phyloP scores from a whole-genome alignment of 1,140 invertebrate species.

The Drosophila paulistorum region DNA sequence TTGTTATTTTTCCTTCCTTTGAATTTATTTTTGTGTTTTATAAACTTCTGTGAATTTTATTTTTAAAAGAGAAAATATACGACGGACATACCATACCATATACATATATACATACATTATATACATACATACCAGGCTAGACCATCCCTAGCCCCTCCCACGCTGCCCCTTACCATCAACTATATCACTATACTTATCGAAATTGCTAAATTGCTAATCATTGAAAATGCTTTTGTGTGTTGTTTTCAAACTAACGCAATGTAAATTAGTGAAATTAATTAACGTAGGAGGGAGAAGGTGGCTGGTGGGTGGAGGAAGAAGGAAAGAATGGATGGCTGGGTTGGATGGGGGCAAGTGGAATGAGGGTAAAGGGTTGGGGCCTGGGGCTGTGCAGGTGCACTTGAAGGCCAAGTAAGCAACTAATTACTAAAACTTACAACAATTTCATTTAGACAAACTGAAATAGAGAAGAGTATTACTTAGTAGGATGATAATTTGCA shows the following conservation, averaged over 20 bases:
- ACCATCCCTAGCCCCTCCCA: conserved; percentile 28
- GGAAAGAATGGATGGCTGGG: conserved; percentile 1
- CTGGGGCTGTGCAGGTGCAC: background rate
- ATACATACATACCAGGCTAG: conserved; percentile 17
- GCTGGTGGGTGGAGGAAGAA: too few species aligned
- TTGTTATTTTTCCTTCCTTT: conserved; percentile 76
- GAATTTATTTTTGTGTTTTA: conserved; percentile 78
- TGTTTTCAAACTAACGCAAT: conserved; percentile 65
- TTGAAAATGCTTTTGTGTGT: conserved; percentile 47
- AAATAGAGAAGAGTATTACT: too few species aligned
- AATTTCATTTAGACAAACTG: too few species aligned
- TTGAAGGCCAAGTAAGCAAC: conserved; percentile 4
- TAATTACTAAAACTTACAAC: too few species aligned
- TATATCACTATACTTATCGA: conserved; percentile 3
- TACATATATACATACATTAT: background rate
- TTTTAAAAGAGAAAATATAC: conserved; percentile 48
- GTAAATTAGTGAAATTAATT: conserved; percentile 57
- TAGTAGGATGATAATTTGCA: too few species aligned
- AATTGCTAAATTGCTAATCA: conserved; percentile 49
- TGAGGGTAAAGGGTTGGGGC: background rate
- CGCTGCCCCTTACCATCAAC: background rate
- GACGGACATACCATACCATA: background rate
- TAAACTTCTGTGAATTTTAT: conserved; percentile 76
- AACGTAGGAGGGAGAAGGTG: background rate
- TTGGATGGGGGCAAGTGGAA: background rate